Evolutionary conservation across 2,888 invertebrate genomes (phyloP), one percentile per base, ranked within the genome.

Genomic region (Philopedon plagiatum): DNA sequence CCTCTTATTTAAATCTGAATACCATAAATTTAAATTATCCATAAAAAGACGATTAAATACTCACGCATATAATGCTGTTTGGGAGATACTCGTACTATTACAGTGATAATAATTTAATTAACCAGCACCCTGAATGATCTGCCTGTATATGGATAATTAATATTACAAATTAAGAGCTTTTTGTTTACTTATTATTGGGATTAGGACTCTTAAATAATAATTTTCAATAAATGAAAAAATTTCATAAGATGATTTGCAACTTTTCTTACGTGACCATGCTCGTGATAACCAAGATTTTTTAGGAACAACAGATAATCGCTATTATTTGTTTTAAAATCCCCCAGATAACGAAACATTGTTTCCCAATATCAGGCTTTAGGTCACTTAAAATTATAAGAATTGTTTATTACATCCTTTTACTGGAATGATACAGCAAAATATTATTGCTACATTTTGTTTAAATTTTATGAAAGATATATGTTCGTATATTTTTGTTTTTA

Each of bases 231-330:
- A 56, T 32, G n/a, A 34, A 56, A 32, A 26, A 56, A 18, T 56
- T 56, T 56, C 56, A 56, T 29, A 15, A 26, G 15, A 56, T 56
- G 56, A 56, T 56, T 56, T 26, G 56, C 56, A 56, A 56, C 34
- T 56, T 56, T 56, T 34, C 5, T 32, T 56, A 56, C 34, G 32
- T 18, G 56, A 34, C 8, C 32, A 13, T 18, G 5, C 18, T 18
- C 15, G 18, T 32, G 32, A 51, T 51, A 13, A 26, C n/a, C 13
- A 13, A 9, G 44, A 44, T 18, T 44, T 44, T 44, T 44, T 19
- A 19, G 19, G 18, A 34, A 7, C 9, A 19, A n/a, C 9, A 19
- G 18, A 44, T 44, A 44, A n/a, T 1, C 18, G 11, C 11, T 34
- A 19, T 19, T 44, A n/a, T 44, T 44, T 44, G 18, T 44, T 44